Percentiles rank a stretch among this genome's conserved stretches.
Conservation (phyloP, 2,113 vertebrate genomes). For the Phoenicopterus ruber region DNA sequence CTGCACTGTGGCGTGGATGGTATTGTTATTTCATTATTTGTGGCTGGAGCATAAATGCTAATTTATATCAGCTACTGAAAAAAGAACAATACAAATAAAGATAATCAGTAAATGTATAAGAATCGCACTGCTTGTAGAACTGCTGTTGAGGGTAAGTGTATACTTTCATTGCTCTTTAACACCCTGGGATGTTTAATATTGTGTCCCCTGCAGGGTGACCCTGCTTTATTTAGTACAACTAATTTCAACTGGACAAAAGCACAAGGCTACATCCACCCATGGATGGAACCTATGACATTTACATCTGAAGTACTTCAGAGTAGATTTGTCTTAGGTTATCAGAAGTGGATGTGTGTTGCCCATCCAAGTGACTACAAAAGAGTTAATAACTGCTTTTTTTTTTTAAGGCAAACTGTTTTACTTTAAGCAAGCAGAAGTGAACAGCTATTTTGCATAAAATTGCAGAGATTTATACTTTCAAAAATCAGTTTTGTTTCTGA, state of each 20-base stretch:
- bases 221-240: not conserved
- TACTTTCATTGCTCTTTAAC: not conserved
- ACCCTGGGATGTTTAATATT: not conserved
- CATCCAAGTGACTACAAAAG: not conserved
- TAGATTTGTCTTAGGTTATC: not conserved
- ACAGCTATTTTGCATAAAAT: slow-evolving; percentile 29
- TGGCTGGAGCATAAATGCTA: not conserved
- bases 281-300: not conserved
- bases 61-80: slow-evolving; percentile 44
- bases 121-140: not conserved
- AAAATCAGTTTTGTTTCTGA: not conserved
- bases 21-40: slow-evolving; percentile 41
- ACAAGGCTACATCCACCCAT: not conserved
- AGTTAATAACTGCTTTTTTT: not conserved
- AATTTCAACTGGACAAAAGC: not conserved
- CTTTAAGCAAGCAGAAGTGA: not conserved
- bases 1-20: not conserved
- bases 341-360: not conserved
- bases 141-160: not conserved
- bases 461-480: not conserved
- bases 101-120: slow-evolving; percentile 1
- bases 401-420: not conserved
- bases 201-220: not conserved
- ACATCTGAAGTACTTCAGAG: not conserved
- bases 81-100: not conserved